Percentiles rank a stretch among this genome's conserved stretches.
phyloP scores from a whole-genome alignment of 2,888 invertebrate genomes.

The Acronicta leporina region DNA sequence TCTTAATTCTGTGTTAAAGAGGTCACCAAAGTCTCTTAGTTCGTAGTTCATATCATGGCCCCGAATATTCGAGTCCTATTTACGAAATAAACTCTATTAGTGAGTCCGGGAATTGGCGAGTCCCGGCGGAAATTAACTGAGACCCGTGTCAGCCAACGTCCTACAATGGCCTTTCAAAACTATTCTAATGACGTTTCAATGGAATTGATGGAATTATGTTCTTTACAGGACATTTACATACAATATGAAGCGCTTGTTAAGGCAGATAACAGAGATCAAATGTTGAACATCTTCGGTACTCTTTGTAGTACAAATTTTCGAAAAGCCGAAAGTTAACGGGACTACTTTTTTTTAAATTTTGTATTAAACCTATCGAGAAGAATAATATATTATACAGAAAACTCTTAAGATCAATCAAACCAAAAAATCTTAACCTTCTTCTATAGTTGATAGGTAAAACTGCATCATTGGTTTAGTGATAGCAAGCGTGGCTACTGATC shows the following conservation, averaged over 20 bases:
- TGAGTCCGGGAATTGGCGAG: slow-evolving; percentile 51
- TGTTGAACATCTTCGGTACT: slow-evolving; percentile 10
- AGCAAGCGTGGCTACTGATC: no score
- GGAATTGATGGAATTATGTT: slow-evolving; percentile 36
- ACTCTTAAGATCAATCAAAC: no score
- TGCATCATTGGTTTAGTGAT: no score
- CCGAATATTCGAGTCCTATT: slow-evolving; percentile 54
- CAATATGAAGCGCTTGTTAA: slow-evolving; percentile 32
- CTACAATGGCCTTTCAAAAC: slow-evolving; percentile 48
- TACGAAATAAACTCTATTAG: slow-evolving; percentile 73
- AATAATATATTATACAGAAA: no score
- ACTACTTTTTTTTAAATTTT: slow-evolving; percentile 13
- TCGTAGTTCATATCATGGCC: neutral
- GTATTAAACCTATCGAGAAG: neutral
- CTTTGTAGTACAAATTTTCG: slow-evolving; percentile 18
- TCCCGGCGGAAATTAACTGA: slow-evolving; percentile 78
- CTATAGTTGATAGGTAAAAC: no score
- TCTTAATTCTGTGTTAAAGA: slow-evolving; percentile 8
- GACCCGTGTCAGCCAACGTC: slow-evolving; percentile 69
- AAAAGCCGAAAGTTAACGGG: slow-evolving; percentile 31
- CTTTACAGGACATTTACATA: slow-evolving; percentile 51
- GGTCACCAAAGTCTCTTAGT: neutral
- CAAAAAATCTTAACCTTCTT: no score
- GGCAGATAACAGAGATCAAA: slow-evolving; percentile 15
- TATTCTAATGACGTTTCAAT: slow-evolving; percentile 51